These are phyloP conservation scores for Actenoides lindsayi DNA, from an alignment of 2,113 vertebrate species.

Conservation along the genomic window DNA sequence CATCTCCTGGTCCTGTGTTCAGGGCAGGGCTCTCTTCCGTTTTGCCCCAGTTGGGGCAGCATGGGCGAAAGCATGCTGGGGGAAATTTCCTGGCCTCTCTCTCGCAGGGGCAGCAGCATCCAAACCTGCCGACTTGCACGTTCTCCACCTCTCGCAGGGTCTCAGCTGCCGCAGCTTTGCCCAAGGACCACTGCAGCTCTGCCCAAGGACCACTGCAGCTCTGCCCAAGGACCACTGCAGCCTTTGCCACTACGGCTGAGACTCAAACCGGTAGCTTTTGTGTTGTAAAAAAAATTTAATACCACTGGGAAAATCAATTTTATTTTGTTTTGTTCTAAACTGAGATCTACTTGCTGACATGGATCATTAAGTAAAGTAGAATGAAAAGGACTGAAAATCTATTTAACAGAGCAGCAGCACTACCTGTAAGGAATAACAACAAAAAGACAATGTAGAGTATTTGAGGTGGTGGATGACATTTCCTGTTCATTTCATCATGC, in stretches of 20 bases:
- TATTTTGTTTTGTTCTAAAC: slow-evolving; percentile 19
- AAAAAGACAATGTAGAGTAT: neutral
- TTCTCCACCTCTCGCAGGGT: neutral
- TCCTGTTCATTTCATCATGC: neutral
- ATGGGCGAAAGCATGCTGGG: neutral
- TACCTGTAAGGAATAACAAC: slow-evolving; percentile 7
- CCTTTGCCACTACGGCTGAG: neutral
- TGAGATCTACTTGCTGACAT: neutral
- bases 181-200: neutral
- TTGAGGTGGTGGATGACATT: neutral
- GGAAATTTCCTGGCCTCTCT: neutral
- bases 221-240: neutral
- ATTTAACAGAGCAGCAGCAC: neutral
- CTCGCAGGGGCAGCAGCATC: neutral
- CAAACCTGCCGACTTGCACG: neutral
- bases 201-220: neutral
- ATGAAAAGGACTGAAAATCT: neutral
- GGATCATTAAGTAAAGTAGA: slow-evolving; percentile 32
- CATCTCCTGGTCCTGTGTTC: neutral
- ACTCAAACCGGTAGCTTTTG: neutral
- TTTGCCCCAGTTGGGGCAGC: neutral
- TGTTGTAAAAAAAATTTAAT: slow-evolving; percentile 6
- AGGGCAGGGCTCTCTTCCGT: neutral
- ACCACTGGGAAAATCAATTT: neutral
- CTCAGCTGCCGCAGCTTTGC: neutral